Evolutionary conservation across 2,113 vertebrate genomes (phyloP), one percentile per base, ranked within the genome.

Genomic region (Thryonomys swinderianus): DNA sequence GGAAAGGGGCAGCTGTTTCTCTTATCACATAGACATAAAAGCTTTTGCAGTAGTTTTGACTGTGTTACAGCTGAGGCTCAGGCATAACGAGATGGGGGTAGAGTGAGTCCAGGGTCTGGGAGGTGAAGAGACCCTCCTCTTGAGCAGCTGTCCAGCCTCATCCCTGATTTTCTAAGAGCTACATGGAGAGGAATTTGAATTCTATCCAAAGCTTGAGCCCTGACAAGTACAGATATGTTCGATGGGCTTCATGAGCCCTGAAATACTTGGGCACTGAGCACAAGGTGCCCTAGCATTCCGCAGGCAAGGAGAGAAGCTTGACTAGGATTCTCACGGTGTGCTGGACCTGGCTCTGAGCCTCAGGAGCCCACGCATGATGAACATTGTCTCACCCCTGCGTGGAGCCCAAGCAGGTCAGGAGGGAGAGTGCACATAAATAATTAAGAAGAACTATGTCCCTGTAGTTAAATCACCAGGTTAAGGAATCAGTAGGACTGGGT

Each of bases 231-330:
- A 48, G 84, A 32, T 53, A 40, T 12, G 64, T 53, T 42, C n/a
- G 11, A 42, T 20, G 14, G 37, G 13, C 21, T 94, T 5, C 1
- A 7, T 2, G 21, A 45, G 27, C 8, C 17, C 4, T 17, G 30
- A 13, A 11, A 85, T 59, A 81, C 10, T 8, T 7, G 20, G 5
- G 32, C n/a, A 30, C 25, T 3, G 1, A 61, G n/a, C 32, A 7
- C 4, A 18, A 7, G 27, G 12, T 62, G 8, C 3, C 42, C 12
- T 42, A 37, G 2, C 7, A 8, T 30, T 21, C 1, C 45, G 6
- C 48, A 13, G 34, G 53, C 5, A 3, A 27, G 55, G 34, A 55
- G 67, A 17, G 45, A 79, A 17, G 5, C 32, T 7, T 79, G 25
- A 37, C 40, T 30, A 42, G 27, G 25, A 12, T 16, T 62, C 13